Base-by-base conservation (phyloP, 2,797 vertebrate species). In the Hippoglossus hippoglossus region DNA sequence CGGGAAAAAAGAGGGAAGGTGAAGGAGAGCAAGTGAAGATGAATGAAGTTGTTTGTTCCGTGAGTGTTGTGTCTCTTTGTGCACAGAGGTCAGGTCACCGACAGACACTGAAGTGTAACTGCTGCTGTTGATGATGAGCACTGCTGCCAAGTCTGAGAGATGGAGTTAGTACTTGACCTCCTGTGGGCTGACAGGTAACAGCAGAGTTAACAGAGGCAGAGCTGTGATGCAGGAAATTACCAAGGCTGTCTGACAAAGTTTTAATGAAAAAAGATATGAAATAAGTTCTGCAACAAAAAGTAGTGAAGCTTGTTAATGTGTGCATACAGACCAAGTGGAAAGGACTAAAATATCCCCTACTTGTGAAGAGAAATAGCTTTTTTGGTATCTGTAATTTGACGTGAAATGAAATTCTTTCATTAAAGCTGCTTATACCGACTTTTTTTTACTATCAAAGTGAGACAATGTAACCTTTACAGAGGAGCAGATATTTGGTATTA, bases 31-130 rank as follows among this genome's bases (percentile, higher is more conserved):
- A 53, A 84, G 63, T 64, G 54, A 66, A 73, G 68, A 85, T 91
- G 86, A 94, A 94, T 87, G 63, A 78, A 75, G 72, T 44, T 62
- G 70, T 88, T 90, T 91, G 88, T 92, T 90, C 71, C 22, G 67
- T 68, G 70, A 24, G 58, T 67, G 63, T 55, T 26, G 57, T 71
- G 50, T n/a, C 61, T 73, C 86, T 90, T 87, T 92, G 87, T 86
- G 46, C 56, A 31, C 44, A 51, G 65, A 75, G 84, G 87, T 85
- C 84, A 73, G 55, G 28, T 12, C 62, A 71, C 67, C 86, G 85
- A 88, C 76, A 90, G 84, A 88, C 79, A 71, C 76, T 75, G 88
- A 92, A 91, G 91, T 93, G 91, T 75, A 86, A 81, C 77, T 81
- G 65, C 79, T 71, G 73, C 59, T 68, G 65, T 78, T 71, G 73